A percentile compares a stretch with the other conserved stretches of the same genome.
phyloP scores from a whole-genome alignment of 2,888 invertebrate species.

The Flabesymbios commensalis region DNA sequence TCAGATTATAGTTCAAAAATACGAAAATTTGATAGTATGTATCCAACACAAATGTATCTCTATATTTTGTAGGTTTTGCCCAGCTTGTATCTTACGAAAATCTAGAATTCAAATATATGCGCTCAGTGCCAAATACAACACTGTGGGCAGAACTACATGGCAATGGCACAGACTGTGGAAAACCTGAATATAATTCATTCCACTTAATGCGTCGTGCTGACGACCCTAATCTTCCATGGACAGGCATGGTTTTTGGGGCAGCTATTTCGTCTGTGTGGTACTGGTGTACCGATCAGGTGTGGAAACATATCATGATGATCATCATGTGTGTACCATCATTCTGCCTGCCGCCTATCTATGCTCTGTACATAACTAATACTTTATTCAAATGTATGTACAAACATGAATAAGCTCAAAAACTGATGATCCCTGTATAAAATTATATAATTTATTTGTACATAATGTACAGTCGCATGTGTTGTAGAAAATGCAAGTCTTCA shows the following conservation, averaged over 20 bases:
- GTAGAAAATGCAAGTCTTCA: no score
- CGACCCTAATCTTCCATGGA: constrained; percentile 37
- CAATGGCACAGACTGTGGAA: constrained; percentile 15
- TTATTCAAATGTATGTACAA: no score
- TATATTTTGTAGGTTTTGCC: constrained; percentile 34
- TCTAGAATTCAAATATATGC: constrained; percentile 59
- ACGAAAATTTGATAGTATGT: no score
- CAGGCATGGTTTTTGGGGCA: constrained; percentile 34
- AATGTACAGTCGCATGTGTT: no score
- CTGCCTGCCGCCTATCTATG: no score
- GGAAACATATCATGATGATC: no score
- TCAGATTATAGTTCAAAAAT: no score
- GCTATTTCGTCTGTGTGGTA: constrained; percentile 37
- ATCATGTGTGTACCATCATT: no score
- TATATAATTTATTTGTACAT: not conserved
- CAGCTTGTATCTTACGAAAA: constrained; percentile 64
- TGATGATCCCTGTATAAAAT: not conserved
- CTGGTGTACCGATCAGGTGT: constrained; percentile 39
- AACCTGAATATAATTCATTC: constrained; percentile 20
- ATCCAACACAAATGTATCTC: no score
- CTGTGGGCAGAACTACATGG: not conserved
- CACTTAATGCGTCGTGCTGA: constrained; percentile 25
- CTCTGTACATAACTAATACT: no score
- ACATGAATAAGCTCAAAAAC: not conserved
- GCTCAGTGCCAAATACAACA: constrained; percentile 49